Base-by-base conservation (phyloP, 2,888 invertebrate genomes). In the Epistrophe eligans region DNA sequence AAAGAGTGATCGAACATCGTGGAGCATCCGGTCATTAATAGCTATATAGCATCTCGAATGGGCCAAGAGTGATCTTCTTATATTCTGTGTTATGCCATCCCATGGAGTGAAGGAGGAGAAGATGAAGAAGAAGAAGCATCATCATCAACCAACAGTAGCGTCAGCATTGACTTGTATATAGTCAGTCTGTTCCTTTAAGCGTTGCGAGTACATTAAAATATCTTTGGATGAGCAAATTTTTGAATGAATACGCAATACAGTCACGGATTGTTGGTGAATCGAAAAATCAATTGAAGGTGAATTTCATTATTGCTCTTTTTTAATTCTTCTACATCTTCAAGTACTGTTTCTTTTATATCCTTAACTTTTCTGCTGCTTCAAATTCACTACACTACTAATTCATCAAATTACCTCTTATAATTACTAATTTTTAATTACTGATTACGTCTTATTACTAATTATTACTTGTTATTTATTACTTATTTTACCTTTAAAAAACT, bases 1-100 rank as follows among this genome's bases (percentile, higher is more conserved):
- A 19, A 52, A 62, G 70, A 74, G 24, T 48, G 84, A 88, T 88
- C 84, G 88, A 88, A 88, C 88, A 88, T 84, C 77, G 76, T 57
- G 52, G 58, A 76, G 84, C 88, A 88, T 88, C 88, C 88, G 88
- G 88, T 88, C 88, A 84, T 88, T 84, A 88, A 88, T 80, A 84
- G 88, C 88, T 52, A 70, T 64, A 55, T 52, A 66, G 48, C 84
- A 77, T 77, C 57, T 66, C 58, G 43, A 24, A 48, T 71, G 66
- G 40, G 66, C 48, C 72, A 45, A 82, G n/a, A 43, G 55, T 77
- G 81, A 73, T 85, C 67, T 77, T 67, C 81, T 66, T 52, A 24
- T 50, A 70, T 73, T 83, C 67, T 55, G 40, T n/a, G 43, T 28
- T 67, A 55, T 58, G 38, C 66, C 4, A 32, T 13, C 6, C 24